These are phyloP conservation scores for Stigmatopora nigra DNA, from an alignment of 2,113 vertebrate species.

Conservation along the genomic window DNA sequence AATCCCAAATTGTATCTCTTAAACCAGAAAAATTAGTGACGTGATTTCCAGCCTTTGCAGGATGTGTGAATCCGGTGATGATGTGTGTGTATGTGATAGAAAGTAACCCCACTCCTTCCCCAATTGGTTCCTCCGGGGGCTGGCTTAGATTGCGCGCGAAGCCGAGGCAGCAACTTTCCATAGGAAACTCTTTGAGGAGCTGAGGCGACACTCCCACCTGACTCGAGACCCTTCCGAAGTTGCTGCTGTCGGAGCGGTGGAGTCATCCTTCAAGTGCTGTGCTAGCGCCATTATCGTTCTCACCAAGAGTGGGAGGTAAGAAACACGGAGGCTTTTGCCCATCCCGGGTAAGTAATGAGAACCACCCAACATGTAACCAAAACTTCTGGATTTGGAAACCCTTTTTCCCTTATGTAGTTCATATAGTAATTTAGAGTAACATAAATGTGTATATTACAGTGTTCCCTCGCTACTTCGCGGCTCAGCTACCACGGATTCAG, in stretches of 20 bases:
- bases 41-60: constrained; percentile 33
- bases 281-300: constrained; percentile 93
- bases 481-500: too few relatives aligned
- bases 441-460: too few relatives aligned
- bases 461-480: too few relatives aligned
- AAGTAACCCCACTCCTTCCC: constrained; percentile 50
- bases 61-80: constrained; percentile 29
- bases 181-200: constrained; percentile 93
- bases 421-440: too few relatives aligned
- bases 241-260: constrained; percentile 88
- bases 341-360: constrained; percentile 36
- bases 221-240: constrained; percentile 92
- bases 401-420: too few relatives aligned
- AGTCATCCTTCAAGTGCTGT: constrained; percentile 95
- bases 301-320: constrained; percentile 98
- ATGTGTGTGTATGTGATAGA: constrained; percentile 30
- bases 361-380: neutral
- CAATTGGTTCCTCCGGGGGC: constrained; percentile 20
- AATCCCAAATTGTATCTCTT: neutral
- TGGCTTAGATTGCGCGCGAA: constrained; percentile 90
- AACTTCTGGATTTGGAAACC: too few relatives aligned
- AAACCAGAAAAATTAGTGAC: constrained; percentile 19
- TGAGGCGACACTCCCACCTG: constrained; percentile 81
- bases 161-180: constrained; percentile 98
- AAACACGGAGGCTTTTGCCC: neutral